Evolutionary conservation across 1,140 invertebrate species (phyloP), one percentile per base, ranked within the genome.

Genomic region (Spodoptera frugiperda): DNA sequence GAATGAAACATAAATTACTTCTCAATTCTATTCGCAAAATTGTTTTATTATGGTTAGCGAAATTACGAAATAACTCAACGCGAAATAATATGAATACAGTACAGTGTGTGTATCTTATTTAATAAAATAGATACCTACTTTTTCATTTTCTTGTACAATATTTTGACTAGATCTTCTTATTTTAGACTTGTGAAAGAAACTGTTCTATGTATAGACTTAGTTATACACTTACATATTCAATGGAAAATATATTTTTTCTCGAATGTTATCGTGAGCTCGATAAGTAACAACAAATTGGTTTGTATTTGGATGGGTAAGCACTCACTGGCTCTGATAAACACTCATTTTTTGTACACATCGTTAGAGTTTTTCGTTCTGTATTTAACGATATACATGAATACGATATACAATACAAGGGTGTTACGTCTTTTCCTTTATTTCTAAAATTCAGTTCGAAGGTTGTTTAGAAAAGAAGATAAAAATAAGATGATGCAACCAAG

Each of bases 271-370:
- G 71, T 49, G 44, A 48, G 46, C 21, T 14, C 71, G 63, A 57
- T 73, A 59, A 73, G 71, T 61, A 73, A 48, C 70, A 44, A 49
- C 46, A 61, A 61, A 73, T 73, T 44, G 55, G 44, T 73, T 73
- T 73, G 55, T 51, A 51, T 59, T 59, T 59, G 71, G 55, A 49
- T 61, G 55, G 55, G 54, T 73, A 44, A 73, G 55, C 71, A 73
- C 55, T 73, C 55, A 59, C 39, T 39, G 55, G 44, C 17, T 61
- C 49, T 73, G 71, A 59, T 59, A 21, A 55, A 59, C 39, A 30
- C 71, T 39, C 71, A 73, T 73, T 73, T 73, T 68, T 73, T 73
- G 30, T 51, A 59, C 71, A 61, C 39, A 21, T 73, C 71, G 55
- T 61, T 73, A 59, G 44, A 55, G 55, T 55, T 30, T 63, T 44